A percentile compares a stretch with the other conserved stretches of the same genome.
phyloP scores from a whole-genome alignment of 2,113 vertebrate genomes.

The Crotalus viridis region DNA sequence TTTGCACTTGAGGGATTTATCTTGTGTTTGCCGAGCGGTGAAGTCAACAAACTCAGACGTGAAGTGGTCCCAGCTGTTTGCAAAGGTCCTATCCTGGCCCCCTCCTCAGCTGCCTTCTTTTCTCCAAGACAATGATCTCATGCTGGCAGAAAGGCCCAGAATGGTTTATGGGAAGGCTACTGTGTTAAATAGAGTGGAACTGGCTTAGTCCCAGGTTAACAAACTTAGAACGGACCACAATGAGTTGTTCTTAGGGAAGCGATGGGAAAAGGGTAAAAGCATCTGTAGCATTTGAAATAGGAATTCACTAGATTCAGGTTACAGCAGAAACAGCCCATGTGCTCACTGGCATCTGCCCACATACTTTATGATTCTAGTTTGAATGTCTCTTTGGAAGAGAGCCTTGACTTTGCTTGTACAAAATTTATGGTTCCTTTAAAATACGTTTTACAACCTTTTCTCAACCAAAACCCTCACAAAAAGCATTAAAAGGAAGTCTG shows the following conservation, averaged over 20 bases:
- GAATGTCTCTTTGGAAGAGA: neutral
- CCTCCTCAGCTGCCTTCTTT: neutral
- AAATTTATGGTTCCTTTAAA: neutral
- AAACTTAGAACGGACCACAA: neutral
- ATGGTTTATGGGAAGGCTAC: neutral
- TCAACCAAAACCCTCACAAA: neutral
- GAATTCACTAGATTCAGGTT: neutral
- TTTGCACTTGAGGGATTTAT: slow-evolving; percentile 10
- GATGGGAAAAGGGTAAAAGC: neutral
- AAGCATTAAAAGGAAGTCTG: neutral
- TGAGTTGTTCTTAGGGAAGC: neutral
- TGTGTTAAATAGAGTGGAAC: neutral
- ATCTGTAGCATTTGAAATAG: neutral
- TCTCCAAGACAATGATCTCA: neutral
- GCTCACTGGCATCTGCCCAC: neutral
- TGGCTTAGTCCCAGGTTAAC: neutral
- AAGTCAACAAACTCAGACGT: slow-evolving; percentile 22
- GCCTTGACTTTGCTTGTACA: neutral
- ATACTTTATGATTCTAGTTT: neutral
- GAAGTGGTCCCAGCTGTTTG: slow-evolving; percentile 29
- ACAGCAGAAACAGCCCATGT: neutral
- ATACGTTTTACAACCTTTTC: neutral
- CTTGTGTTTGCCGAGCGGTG: neutral
- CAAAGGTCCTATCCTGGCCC: neutral
- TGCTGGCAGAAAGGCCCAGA: neutral